Evolutionary conservation across 2,797 vertebrate species (phyloP).

Genomic region (Eutrigla gurnardus): DNA sequence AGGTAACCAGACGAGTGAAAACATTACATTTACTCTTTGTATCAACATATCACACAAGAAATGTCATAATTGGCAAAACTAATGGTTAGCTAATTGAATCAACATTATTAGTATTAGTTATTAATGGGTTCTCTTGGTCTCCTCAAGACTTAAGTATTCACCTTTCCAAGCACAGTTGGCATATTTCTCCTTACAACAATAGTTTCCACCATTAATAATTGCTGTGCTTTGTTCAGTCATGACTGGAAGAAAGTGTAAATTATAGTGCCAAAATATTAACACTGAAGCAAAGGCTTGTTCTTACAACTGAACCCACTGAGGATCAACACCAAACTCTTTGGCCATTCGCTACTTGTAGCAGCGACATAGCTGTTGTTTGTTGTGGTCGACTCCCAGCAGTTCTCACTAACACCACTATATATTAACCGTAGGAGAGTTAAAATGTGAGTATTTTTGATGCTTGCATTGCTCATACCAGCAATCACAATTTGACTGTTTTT

Average conservation of each 20-base stretch:
- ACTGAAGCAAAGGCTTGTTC: conserved; percentile 6
- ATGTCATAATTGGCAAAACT: neutral
- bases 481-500: too few species aligned
- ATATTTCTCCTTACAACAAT: conserved; percentile 6
- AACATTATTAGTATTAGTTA: neutral
- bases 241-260: neutral
- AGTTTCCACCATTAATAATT: conserved; percentile 11
- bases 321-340: neutral
- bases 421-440: neutral
- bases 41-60: conserved; percentile 8
- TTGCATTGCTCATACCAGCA: neutral
- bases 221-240: neutral
- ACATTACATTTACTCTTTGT: conserved; percentile 18
- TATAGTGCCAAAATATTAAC: neutral
- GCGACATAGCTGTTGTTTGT: neutral
- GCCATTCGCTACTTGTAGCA: neutral
- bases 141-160: neutral
- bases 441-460: neutral
- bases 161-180: neutral
- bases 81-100: neutral
- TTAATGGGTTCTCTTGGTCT: neutral
- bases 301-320: neutral
- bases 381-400: too few species aligned
- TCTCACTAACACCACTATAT: neutral
- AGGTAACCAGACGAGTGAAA: conserved; percentile 32